A percentile compares a stretch with the other conserved stretches of the same genome.
Conservation (phyloP, 2,888 invertebrate species). For the Polyommatus iphigenia region DNA sequence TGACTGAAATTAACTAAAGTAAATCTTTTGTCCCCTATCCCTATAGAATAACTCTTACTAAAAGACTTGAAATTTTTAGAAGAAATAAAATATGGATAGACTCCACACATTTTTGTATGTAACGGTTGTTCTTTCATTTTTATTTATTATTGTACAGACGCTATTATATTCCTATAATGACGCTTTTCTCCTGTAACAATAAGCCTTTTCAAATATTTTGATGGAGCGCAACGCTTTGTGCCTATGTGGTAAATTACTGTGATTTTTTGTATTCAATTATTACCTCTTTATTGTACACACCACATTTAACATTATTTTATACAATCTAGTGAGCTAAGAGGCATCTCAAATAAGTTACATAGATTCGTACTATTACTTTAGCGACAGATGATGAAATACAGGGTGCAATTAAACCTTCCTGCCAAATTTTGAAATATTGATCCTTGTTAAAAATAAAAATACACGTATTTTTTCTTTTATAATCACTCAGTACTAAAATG, state of each 20-base stretch:
- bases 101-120: neutral
- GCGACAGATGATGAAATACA: no score
- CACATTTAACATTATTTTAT: neutral
- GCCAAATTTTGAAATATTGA: no score
- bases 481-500: no score
- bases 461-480: no score
- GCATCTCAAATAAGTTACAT: no score
- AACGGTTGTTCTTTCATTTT: neutral
- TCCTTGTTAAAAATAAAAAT: no score
- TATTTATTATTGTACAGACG: conserved; percentile 19
- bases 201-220: conserved; percentile 30
- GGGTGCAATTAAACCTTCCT: no score
- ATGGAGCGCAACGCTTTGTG: conserved; percentile 10
- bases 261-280: conserved; percentile 11
- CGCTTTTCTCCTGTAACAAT: conserved; percentile 32
- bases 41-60: neutral
- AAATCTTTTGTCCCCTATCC: neutral
- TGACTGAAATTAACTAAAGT: no score
- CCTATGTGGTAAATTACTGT: conserved; percentile 9
- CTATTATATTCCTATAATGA: conserved; percentile 33
- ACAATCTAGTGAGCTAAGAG: no score
- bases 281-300: neutral
- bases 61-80: neutral
- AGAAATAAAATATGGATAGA: neutral
- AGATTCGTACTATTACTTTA: neutral